Percentiles rank a stretch among this genome's conserved stretches.
phyloP scores from a whole-genome alignment of 2,797 vertebrate species.

The Cirrhinus molitorella region DNA sequence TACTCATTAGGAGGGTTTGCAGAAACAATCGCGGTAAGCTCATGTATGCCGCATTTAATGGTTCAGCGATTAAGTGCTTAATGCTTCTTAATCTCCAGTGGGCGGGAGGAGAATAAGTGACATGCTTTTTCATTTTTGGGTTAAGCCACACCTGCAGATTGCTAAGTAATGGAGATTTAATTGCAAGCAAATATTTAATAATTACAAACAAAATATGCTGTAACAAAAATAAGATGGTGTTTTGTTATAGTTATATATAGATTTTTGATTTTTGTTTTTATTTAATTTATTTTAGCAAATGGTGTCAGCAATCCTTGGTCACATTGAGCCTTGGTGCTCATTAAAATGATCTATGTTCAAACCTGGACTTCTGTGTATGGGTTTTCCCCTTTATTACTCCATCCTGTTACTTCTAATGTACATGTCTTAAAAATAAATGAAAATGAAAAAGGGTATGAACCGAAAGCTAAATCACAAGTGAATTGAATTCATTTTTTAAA shows the following conservation, averaged over 20 bases:
- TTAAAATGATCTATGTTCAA: not conserved
- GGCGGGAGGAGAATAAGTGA: not conserved
- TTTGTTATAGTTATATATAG: not conserved
- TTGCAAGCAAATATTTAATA: not conserved
- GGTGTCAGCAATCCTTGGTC: not conserved
- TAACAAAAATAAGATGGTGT: not conserved
- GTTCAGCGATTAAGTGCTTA: conserved; percentile 25
- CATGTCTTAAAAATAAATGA: not conserved
- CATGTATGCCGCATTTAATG: not conserved
- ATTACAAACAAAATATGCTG: not conserved
- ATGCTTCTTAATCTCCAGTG: conserved; percentile 21
- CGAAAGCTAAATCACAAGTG: not conserved
- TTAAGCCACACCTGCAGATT: conserved; percentile 1
- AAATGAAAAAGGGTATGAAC: not conserved
- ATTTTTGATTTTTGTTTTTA: no score
- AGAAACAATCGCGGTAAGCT: not conserved
- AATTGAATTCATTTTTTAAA: not conserved
- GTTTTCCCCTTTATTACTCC: not conserved
- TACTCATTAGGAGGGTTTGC: not conserved
- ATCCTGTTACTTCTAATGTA: not conserved
- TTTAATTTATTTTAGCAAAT: no score
- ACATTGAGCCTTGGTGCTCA: not conserved
- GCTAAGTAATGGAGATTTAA: conserved; percentile 23
- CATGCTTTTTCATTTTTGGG: not conserved
- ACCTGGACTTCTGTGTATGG: not conserved